Base-by-base conservation (phyloP, 2,113 vertebrate species). In the Gnathonemus longibarbis region DNA sequence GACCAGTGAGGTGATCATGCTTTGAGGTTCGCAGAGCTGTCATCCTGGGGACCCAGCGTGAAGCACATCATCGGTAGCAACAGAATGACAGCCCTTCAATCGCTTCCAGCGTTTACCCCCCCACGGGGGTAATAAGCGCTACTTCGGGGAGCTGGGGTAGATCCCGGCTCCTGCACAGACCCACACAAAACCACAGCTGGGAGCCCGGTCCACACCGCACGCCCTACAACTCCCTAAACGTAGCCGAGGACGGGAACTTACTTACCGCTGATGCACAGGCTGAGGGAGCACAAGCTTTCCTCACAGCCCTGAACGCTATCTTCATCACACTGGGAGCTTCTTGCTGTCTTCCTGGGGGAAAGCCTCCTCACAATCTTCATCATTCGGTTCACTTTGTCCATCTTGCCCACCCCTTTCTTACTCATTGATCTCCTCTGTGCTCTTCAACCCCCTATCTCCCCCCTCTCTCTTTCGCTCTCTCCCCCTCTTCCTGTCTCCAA, bases 261-360 rank as follows among this genome's bases (percentile, higher is more conserved):
- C 96, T 96, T 95, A 96, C 96, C 96, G 90, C 94, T 31, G 0
- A 95, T 94, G 91, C 95, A 96, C 89, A 96, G 93, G 88, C 94
- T 95, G 77, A 96, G 92, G 89, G 39, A 95, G 91, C 96, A 96
- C 91, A 96, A 94, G 91, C 92, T 93, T 90, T 94, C 93, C 48
- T 95, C 94, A 91, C 94, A 95, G 77, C 94, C 94, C 66, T 94
- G 93, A 5, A 89, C 94, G 90, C 92, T 96, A 89, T 96, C 96
- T 42, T 94, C 93, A 90, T 95, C 94, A 90, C 91, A 94, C 88
- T 93, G 94, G n/a, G 95, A 94, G 52, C 94, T 93, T 93, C 93
- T 93, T 90, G 93, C 94, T 91, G 93, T 94, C 92, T 94, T 96
- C 91, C 94, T 95, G 87, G 93, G 95, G 0, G 96, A 96, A 17